Percentiles rank a stretch among this genome's conserved stretches.
Conservation (phyloP, 1,140 invertebrate species). For the Trichonephila clavipes region DNA sequence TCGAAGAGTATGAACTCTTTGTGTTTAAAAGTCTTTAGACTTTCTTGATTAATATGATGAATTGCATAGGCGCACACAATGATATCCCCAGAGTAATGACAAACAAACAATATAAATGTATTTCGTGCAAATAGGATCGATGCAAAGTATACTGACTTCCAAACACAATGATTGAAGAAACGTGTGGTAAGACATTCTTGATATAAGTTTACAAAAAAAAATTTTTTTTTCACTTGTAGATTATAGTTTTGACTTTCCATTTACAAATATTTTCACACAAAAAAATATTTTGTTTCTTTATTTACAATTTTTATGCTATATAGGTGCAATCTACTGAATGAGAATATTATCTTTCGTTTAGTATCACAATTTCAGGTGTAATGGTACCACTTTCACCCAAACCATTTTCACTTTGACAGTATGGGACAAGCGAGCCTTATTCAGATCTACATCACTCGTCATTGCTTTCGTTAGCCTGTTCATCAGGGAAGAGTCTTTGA, state of each 20-base stretch:
- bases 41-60: not conserved
- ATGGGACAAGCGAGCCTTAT: too few relatives aligned
- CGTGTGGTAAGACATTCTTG: not conserved
- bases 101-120: slow-evolving; percentile 46
- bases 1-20: not conserved
- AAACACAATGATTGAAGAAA: not conserved
- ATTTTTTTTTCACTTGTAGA: not conserved
- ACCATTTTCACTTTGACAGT: too few relatives aligned
- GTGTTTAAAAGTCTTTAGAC: not conserved
- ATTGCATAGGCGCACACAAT: not conserved
- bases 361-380: not conserved
- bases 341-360: not conserved
- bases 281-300: too few relatives aligned
- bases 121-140: slow-evolving; percentile 6
- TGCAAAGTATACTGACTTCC: not conserved
- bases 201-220: slow-evolving; percentile 9
- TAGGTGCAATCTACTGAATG: not conserved
- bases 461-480: too few relatives aligned
- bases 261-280: not conserved
- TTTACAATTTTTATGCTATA: too few relatives aligned
- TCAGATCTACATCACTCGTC: too few relatives aligned
- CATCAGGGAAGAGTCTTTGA: too few relatives aligned
- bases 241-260: too few relatives aligned
- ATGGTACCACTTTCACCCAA: not conserved
- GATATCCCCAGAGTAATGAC: not conserved